Conservation (phyloP, 2,797 vertebrate genomes). For the Monodelphis domestica region DNA sequence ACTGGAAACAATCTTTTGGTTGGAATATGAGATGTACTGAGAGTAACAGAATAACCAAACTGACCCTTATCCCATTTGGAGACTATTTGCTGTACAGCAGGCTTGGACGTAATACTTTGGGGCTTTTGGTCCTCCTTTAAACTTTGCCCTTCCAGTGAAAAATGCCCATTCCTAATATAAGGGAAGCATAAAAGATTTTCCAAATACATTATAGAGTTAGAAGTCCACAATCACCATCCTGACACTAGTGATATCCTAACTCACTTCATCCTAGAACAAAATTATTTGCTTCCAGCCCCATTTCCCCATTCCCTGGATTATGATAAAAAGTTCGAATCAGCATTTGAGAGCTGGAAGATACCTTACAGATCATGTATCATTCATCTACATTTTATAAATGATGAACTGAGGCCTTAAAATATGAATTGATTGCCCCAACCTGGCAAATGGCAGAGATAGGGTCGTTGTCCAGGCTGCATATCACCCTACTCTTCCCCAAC, state of each 20-base stretch:
- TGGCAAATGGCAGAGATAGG: neutral
- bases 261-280: neutral
- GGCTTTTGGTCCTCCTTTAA: neutral
- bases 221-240: neutral
- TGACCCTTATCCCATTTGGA: neutral
- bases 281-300: neutral
- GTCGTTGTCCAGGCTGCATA: neutral
- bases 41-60: neutral
- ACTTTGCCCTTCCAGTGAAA: neutral
- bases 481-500: neutral
- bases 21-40: neutral
- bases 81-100: neutral
- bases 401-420: neutral
- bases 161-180: neutral
- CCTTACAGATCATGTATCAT: neutral
- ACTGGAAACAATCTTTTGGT: slow-evolving; percentile 47
- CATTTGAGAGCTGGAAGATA: neutral
- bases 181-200: neutral
- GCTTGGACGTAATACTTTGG: neutral
- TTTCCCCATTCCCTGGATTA: neutral
- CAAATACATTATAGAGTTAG: neutral
- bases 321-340: neutral
- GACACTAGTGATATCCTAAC: neutral
- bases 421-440: neutral
- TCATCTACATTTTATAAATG: neutral